Conservation (phyloP, 1,140 invertebrate species). For the Stegodyphus dumicola region DNA sequence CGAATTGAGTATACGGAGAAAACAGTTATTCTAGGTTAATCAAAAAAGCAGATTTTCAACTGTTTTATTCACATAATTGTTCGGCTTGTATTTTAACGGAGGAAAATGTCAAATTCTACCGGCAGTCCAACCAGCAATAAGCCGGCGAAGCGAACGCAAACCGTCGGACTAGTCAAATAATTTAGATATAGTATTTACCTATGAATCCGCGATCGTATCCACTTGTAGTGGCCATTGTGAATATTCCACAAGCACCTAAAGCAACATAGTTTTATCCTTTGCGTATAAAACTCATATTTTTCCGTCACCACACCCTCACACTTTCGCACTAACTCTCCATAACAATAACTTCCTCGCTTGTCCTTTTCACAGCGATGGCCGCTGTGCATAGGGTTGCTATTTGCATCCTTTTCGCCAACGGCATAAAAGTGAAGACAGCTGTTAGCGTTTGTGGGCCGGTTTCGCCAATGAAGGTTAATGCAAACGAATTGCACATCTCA, state of each 20-base stretch:
- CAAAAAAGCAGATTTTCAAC: too few species aligned
- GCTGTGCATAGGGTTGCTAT: slow-evolving; percentile 38
- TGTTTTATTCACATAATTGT: too few species aligned
- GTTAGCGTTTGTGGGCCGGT: not conserved
- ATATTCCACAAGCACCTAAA: slow-evolving; percentile 39
- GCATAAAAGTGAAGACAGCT: not conserved
- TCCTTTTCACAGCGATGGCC: slow-evolving; percentile 35
- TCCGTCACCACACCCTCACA: slow-evolving; percentile 48
- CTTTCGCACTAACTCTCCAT: slow-evolving; percentile 6
- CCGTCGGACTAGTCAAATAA: not conserved
- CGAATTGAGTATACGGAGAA: too few species aligned
- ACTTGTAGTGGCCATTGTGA: slow-evolving; percentile 38
- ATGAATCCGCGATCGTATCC: slow-evolving; percentile 57
- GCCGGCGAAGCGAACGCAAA: slow-evolving; percentile 16
- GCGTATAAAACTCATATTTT: slow-evolving; percentile 41
- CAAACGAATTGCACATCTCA: too few species aligned
- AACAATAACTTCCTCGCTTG: slow-evolving; percentile 1
- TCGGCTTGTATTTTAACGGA: not conserved
- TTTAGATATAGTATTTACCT: slow-evolving; percentile 22
- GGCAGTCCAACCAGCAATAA: slow-evolving; percentile 9
- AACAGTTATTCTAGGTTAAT: too few species aligned
- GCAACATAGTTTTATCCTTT: slow-evolving; percentile 49
- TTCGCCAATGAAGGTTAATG: not conserved
- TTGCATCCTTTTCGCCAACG: slow-evolving; percentile 8
- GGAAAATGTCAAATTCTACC: not conserved